Evolutionary conservation across 2,888 invertebrate species (phyloP).

Genomic region (Norana najaformis): DNA sequence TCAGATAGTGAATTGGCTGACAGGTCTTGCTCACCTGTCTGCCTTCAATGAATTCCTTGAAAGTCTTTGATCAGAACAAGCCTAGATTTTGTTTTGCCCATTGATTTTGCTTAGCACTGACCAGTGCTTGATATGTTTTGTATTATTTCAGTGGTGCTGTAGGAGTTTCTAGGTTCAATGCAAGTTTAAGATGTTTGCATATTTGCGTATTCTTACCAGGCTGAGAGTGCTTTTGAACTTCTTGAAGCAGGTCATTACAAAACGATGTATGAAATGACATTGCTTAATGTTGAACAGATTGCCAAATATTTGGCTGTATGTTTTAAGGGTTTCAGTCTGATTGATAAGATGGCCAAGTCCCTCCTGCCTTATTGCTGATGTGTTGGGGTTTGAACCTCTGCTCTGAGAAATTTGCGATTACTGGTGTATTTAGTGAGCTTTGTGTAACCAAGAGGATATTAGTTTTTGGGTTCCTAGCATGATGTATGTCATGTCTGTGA

Average conservation of each 20-base stretch:
- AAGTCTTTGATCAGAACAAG: neutral
- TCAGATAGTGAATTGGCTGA: neutral
- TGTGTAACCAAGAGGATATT: no score
- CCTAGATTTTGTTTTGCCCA: neutral
- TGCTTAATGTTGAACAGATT: no score
- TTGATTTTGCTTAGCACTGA: neutral
- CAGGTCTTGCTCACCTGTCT: slow-evolving; percentile 1
- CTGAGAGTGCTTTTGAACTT: neutral
- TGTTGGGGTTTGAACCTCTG: no score
- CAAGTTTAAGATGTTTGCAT: neutral
- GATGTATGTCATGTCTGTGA: no score
- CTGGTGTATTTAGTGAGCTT: no score
- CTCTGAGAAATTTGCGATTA: no score
- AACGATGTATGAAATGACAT: no score
- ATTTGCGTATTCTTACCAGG: neutral
- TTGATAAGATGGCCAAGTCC: no score
- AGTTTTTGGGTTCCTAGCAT: no score
- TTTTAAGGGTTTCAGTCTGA: no score
- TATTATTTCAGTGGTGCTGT: neutral
- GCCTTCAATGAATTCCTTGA: neutral
- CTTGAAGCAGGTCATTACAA: neutral
- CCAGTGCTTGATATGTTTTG: neutral
- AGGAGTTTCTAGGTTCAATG: neutral
- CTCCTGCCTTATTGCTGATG: no score
- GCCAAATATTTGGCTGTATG: no score